A percentile compares a stretch with the other conserved stretches of the same genome.
phyloP scores from a whole-genome alignment of 1,140 invertebrate species.

The Drosophila punjabiensis region DNA sequence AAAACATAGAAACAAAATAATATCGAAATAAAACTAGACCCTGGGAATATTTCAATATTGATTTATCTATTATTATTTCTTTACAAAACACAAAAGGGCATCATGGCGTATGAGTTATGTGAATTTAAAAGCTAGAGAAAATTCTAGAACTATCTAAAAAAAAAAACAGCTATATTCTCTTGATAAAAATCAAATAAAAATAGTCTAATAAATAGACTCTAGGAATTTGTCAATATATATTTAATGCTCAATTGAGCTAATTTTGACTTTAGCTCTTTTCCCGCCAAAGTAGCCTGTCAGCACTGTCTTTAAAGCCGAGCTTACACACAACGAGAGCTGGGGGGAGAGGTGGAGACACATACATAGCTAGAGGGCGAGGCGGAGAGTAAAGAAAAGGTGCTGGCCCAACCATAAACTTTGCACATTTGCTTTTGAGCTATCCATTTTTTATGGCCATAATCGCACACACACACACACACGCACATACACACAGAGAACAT shows the following conservation, averaged over 20 bases:
- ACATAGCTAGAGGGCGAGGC: not conserved
- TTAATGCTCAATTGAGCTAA: too few relatives aligned
- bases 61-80: not conserved
- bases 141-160: too few relatives aligned
- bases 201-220: too few relatives aligned
- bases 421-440: constrained; percentile 41
- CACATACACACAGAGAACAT: constrained; percentile 6
- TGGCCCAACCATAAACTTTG: constrained; percentile 44
- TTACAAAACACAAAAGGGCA: too few relatives aligned
- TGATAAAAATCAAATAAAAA: too few relatives aligned
- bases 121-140: too few relatives aligned
- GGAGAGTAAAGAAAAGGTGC: constrained; percentile 23
- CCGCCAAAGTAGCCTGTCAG: not conserved
- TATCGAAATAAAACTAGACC: not conserved
- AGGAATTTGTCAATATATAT: too few relatives aligned
- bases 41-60: not conserved
- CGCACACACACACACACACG: constrained; percentile 8
- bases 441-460: constrained; percentile 36
- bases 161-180: too few relatives aligned
- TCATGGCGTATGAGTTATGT: too few relatives aligned
- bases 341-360: not conserved
- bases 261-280: not conserved
- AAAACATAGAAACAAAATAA: not conserved
- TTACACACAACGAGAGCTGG: not conserved
- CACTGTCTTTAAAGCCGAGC: not conserved